Evolutionary conservation across 2,113 vertebrate species (phyloP).

Genomic region (Ascaphus truei): DNA sequence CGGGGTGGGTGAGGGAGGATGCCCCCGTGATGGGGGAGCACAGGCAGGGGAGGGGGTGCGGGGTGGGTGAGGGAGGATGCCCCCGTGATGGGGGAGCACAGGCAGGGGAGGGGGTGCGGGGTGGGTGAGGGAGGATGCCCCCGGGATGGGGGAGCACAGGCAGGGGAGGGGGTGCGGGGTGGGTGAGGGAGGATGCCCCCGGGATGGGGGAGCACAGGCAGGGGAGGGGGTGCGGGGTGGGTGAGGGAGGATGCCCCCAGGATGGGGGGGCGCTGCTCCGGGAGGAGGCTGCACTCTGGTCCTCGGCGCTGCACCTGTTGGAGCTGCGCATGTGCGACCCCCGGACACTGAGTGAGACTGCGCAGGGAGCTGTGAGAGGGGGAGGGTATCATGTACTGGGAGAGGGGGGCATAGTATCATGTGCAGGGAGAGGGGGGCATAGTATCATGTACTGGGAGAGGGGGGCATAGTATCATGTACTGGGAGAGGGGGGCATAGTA

Average conservation of each 20-base stretch:
- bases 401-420: no score
- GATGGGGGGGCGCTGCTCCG: neutral
- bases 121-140: neutral
- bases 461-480: no score
- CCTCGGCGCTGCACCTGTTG: neutral
- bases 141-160: neutral
- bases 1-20: no score
- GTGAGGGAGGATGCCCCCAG: neutral
- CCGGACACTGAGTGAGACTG: neutral
- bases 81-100: conserved; percentile 3
- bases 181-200: no score
- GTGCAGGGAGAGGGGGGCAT: no score
- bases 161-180: no score
- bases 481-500: no score
- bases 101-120: neutral
- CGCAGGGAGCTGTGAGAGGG: neutral
- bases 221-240: neutral
- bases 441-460: no score
- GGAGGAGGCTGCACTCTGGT: neutral
- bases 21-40: neutral
- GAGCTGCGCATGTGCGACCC: conserved; percentile 5
- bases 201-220: no score
- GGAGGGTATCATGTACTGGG: neutral
- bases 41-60: neutral
- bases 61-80: neutral